Conservation (phyloP, 2,113 vertebrate genomes). For the Cochlearius cochlearius region DNA sequence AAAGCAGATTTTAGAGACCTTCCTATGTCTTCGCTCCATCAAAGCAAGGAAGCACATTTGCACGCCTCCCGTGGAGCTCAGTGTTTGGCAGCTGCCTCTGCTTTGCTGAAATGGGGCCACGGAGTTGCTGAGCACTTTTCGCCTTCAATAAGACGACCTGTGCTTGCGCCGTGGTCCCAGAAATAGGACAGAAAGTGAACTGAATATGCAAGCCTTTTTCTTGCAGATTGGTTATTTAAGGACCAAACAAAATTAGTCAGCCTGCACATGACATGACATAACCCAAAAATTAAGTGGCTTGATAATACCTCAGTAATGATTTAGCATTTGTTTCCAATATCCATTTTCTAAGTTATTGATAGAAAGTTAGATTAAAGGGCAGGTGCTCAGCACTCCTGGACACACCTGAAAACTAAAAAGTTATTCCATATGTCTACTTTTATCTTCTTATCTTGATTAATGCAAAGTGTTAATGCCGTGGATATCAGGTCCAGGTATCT, state of each 20-base stretch:
- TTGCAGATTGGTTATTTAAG: not conserved
- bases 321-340: not conserved
- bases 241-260: not conserved
- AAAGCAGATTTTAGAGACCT: not conserved
- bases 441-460: not conserved
- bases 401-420: not conserved
- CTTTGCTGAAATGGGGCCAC: not conserved
- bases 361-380: not conserved
- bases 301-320: not conserved
- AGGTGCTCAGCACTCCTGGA: not conserved
- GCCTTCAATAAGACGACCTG: not conserved
- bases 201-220: not conserved
- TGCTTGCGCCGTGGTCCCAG: not conserved
- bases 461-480: not conserved
- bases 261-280: not conserved
- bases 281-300: not conserved
- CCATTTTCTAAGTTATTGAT: not conserved
- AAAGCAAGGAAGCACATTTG: not conserved
- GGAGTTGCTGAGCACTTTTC: not conserved
- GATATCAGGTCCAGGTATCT: not conserved
- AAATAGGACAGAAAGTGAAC: not conserved
- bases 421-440: not conserved
- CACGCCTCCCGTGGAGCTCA: not conserved
- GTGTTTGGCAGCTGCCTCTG: not conserved
- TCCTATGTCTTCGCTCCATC: not conserved